Conservation (phyloP, 2,113 vertebrate genomes). For the Cervus canadensis region DNA sequence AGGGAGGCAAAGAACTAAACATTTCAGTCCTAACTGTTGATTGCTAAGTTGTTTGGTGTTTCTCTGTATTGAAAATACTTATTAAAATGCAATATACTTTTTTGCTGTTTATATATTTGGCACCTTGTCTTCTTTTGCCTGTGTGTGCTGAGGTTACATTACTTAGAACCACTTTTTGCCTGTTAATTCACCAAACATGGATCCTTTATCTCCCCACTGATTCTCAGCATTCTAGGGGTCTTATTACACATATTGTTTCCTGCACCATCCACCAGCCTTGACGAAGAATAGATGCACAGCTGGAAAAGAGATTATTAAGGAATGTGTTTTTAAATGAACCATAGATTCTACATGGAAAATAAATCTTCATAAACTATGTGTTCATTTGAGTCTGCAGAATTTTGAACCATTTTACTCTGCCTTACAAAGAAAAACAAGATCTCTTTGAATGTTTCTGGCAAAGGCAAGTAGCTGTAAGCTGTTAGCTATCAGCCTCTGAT, state of each 20-base stretch:
- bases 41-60: neutral
- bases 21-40: neutral
- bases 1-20: neutral
- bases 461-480: slow-evolving; percentile 20
- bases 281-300: neutral
- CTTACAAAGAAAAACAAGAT: slow-evolving; percentile 34
- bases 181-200: neutral
- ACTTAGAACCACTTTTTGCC: neutral
- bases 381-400: slow-evolving; percentile 21
- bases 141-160: neutral
- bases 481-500: slow-evolving; percentile 37
- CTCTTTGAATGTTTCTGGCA: slow-evolving; percentile 22
- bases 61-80: neutral
- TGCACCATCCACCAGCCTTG: neutral
- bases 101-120: neutral
- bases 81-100: neutral
- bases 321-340: slow-evolving; percentile 8
- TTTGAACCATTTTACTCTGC: neutral
- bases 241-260: neutral
- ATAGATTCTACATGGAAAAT: slow-evolving; percentile 36
- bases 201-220: neutral
- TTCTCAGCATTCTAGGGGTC: neutral
- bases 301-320: slow-evolving; percentile 19
- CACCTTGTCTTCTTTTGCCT: neutral
- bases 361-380: slow-evolving; percentile 33